Base-by-base conservation (phyloP, 1,140 invertebrate genomes). In the Sycophaga agraensis region DNA sequence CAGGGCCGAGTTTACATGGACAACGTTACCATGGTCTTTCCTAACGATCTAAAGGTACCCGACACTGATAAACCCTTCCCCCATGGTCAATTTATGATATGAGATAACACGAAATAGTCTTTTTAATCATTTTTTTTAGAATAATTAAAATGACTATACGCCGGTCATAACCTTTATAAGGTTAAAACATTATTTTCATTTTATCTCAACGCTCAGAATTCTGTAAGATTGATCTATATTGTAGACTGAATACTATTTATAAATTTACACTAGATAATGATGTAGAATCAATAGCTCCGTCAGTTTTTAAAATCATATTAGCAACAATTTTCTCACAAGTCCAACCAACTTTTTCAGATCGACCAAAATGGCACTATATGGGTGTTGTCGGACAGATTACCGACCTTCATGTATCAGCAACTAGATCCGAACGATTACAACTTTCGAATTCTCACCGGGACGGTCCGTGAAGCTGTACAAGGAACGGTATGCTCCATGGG, bases 31-130 rank as follows among this genome's bases (percentile, higher is more conserved):
- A 86, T 91, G 86, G 78, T 91, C 5, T 91, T 91, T 59, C 89
- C 90, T 5, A 91, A 89, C 42, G 89, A 91, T 69, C 79, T 92
- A 7, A 91, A 90, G 75, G 87, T 91, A 70, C 58, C 14, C 16
- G n/a, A n/a, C n/a, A n/a, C n/a, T n/a, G n/a, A n/a, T n/a, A n/a
- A n/a, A n/a, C n/a, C n/a, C n/a, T n/a, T n/a, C n/a, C n/a, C n/a
- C n/a, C n/a, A n/a, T n/a, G n/a, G n/a, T n/a, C n/a, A n/a, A n/a
- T n/a, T n/a, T n/a, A n/a, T n/a, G n/a, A n/a, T n/a, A n/a, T n/a
- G n/a, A n/a, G n/a, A n/a, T n/a, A 48, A 26, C 6, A 48, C 19
- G 8, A 28, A 24, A 45, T 45, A 12, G 24, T 12, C 14, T 12
- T 39, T 39, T 9, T 39, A n/a, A 39, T 14, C 3, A n/a, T 21